Evolutionary conservation across 2,797 vertebrate genomes (phyloP), one percentile per base, ranked within the genome.

Genomic region (Pelobates cultripes): DNA sequence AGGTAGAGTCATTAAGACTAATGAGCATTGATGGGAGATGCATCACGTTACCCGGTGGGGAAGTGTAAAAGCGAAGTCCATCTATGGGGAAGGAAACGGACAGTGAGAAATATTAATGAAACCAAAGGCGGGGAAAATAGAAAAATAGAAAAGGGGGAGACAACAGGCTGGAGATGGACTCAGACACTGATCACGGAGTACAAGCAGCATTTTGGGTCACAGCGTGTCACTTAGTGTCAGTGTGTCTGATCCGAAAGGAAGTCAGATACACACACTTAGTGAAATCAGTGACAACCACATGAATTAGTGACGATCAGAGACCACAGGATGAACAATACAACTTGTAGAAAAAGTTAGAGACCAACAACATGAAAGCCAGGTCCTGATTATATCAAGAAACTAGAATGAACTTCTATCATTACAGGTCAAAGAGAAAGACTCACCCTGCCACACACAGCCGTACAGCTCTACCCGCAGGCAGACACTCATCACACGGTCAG

Each of bases 381-480:
- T 28, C 28, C 28, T 2, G 28, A 28, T 28, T 28, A 28, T 2
- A 28, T 28, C 28, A 2, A 28, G 28, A 28, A 28, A 28, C 28
- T 1, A 1, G 28, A 28, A 28, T 28, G 28, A 2, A 28, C 28
- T 28, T 28, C 28, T 28, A 28, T 28, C 1, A 28, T 28, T 28
- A 28, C 28, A 12, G 55, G 14, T 14, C 61, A 64, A n/a, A n/a
- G 17, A 40, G n/a, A 40, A 64, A 7, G 2, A 55, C 94, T 94
- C 82, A 98, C 97, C 95, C 2, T 93, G 92, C 97, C 97, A 99
- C 0, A 96, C 81, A 60, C 97, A 99, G 85, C 97, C 97, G 0
- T 99, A 99, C 43, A 99, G 95, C 87, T 99, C 97, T 17, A 98
- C 95, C n/a, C 97, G 93, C 61, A 98, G 93, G 87, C 97, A 99